Evolutionary conservation across 2,797 vertebrate genomes (phyloP).

Genomic region (Microtus agrestis): DNA sequence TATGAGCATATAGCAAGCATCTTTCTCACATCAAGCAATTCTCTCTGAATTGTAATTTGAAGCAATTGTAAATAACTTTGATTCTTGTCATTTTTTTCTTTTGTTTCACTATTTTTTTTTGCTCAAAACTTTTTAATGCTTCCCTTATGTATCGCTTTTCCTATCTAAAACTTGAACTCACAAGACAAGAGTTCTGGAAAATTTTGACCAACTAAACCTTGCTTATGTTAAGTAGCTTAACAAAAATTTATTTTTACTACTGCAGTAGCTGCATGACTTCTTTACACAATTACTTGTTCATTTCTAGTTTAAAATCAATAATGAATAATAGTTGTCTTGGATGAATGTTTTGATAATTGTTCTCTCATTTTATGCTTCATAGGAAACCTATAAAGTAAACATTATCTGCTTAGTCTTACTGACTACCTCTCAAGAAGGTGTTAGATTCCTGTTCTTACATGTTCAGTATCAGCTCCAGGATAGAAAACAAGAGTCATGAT

Average conservation of each 20-base stretch:
- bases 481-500: neutral
- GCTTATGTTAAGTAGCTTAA: neutral
- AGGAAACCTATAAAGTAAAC: neutral
- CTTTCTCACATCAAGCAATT: neutral
- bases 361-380: neutral
- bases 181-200: neutral
- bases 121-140: neutral
- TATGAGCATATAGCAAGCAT: neutral
- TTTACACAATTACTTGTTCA: neutral
- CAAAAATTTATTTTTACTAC: neutral
- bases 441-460: neutral
- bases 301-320: neutral
- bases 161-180: neutral
- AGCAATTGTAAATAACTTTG: fast-evolving
- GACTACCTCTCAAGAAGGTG: neutral
- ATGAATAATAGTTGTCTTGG: neutral
- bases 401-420: neutral
- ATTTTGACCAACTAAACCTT: neutral
- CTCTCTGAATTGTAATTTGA: neutral
- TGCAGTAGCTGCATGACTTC: neutral
- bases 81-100: neutral
- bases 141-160: neutral
- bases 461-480: neutral
- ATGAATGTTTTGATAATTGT: neutral
- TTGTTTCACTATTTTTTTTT: neutral